These are phyloP conservation scores for Pseudocheirus occidentalis DNA, from an alignment of 2,797 vertebrate species.

Conservation along the genomic window DNA sequence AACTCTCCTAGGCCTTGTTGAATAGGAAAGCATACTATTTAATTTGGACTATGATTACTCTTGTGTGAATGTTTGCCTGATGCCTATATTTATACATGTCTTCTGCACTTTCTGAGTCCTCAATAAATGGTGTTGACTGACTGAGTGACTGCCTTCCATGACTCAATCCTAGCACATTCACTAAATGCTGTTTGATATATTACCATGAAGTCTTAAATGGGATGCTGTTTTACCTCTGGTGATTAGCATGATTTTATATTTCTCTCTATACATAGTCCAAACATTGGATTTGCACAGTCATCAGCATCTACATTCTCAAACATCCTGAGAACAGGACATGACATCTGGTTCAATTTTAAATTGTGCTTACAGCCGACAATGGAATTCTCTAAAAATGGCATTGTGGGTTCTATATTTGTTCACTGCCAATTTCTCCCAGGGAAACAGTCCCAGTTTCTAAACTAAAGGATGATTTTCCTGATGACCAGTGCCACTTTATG, in stretches of 20 bases:
- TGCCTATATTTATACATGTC: constrained; percentile 60
- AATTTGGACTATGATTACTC: constrained; percentile 47
- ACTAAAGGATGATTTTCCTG: constrained; percentile 60
- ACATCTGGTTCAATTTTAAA: constrained; percentile 69
- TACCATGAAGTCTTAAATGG: constrained; percentile 64
- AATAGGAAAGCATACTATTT: constrained; percentile 45
- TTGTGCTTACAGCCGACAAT: constrained; percentile 66
- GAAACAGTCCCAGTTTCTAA: constrained; percentile 68
- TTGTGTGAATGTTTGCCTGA: constrained; percentile 49
- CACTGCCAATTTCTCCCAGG: constrained; percentile 50
- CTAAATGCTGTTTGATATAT: constrained; percentile 58
- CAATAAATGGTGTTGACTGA: constrained; percentile 52
- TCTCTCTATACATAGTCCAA: constrained; percentile 57
- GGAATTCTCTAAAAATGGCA: constrained; percentile 69
- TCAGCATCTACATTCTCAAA: constrained; percentile 68
- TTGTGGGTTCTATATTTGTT: constrained; percentile 65
- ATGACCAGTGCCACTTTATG: constrained; percentile 31
- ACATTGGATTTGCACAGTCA: constrained; percentile 65
- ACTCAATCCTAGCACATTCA: constrained; percentile 45
- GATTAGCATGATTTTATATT: constrained; percentile 68
- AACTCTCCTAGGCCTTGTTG: constrained; percentile 40
- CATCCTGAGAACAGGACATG: constrained; percentile 54
- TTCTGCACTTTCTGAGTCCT: constrained; percentile 60
- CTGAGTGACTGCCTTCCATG: constrained; percentile 46
- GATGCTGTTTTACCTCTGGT: constrained; percentile 64